These are phyloP conservation scores for Dicaeum eximium DNA, from an alignment of 2,113 vertebrate species.

Conservation along the genomic window DNA sequence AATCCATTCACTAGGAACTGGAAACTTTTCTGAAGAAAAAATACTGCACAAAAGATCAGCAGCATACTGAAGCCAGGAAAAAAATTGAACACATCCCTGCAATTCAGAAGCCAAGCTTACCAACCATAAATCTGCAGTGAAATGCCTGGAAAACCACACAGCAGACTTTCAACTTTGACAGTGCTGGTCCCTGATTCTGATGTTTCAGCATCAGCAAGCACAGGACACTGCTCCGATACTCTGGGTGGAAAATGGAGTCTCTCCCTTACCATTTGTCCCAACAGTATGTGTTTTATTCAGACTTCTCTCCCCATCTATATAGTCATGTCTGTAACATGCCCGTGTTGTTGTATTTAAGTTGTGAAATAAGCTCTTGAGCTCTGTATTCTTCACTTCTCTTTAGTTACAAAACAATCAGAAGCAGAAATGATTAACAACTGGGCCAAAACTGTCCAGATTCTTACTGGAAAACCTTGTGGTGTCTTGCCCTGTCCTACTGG, in stretches of 20 bases:
- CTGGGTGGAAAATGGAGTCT: background rate
- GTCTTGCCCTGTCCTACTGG: background rate
- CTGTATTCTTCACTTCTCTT: background rate
- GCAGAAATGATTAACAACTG: background rate
- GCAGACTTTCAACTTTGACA: background rate
- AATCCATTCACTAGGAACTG: background rate
- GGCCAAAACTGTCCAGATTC: background rate
- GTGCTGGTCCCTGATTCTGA: background rate
- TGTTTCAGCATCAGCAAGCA: background rate
- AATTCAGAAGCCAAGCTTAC: constrained; percentile 23
- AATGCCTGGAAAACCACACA: constrained; percentile 26
- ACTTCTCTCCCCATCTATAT: background rate
- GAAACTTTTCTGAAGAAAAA: constrained; percentile 19
- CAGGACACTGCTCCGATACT: background rate
- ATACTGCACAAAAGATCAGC: background rate
- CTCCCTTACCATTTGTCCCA: background rate
- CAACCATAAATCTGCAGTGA: background rate
- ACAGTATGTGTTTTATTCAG: background rate
- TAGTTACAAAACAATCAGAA: background rate
- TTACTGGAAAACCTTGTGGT: background rate
- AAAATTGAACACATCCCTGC: constrained; percentile 40
- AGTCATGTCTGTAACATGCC: background rate
- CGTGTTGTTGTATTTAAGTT: background rate
- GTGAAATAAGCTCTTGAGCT: background rate
- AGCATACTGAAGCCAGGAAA: constrained; percentile 13